Evolutionary conservation across 1,140 invertebrate genomes (phyloP).

Genomic region (Anoplolepis gracilipes): DNA sequence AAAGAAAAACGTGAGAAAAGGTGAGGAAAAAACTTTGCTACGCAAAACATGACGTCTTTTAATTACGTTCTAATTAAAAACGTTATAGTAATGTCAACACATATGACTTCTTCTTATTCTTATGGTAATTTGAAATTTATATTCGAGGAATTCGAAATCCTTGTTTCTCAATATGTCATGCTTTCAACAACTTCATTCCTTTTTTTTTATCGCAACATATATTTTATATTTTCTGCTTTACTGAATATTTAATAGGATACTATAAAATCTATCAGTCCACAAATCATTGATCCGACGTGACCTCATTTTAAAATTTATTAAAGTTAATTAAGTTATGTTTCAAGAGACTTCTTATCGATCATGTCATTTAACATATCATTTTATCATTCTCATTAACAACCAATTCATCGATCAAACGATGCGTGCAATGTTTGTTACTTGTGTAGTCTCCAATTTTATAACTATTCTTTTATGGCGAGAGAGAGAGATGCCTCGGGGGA

Average conservation of each 20-base stretch:
- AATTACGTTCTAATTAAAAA: neutral
- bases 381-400: slow-evolving; percentile 17
- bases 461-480: slow-evolving; percentile 54
- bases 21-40: slow-evolving; percentile 8
- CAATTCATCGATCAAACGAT: slow-evolving; percentile 10
- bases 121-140: neutral
- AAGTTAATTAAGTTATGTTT: slow-evolving; percentile 19
- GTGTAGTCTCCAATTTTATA: slow-evolving; percentile 39
- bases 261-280: slow-evolving; percentile 26
- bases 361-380: neutral
- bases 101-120: neutral
- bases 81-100: neutral
- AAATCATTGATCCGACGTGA: slow-evolving; percentile 31
- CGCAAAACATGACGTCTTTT: neutral
- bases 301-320: neutral
- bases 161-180: neutral
- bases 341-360: neutral
- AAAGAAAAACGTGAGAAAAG: slow-evolving; percentile 51
- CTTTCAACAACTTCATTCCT: slow-evolving; percentile 8
- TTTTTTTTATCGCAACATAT: slow-evolving; percentile 21
- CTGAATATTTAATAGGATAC: neutral
- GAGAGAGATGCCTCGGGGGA: neutral
- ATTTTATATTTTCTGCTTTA: neutral
- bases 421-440: slow-evolving; percentile 16
- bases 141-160: neutral